Evolutionary conservation across 2,888 invertebrate genomes (phyloP), one percentile per base, ranked within the genome.

Genomic region (Euplexia lucipara): DNA sequence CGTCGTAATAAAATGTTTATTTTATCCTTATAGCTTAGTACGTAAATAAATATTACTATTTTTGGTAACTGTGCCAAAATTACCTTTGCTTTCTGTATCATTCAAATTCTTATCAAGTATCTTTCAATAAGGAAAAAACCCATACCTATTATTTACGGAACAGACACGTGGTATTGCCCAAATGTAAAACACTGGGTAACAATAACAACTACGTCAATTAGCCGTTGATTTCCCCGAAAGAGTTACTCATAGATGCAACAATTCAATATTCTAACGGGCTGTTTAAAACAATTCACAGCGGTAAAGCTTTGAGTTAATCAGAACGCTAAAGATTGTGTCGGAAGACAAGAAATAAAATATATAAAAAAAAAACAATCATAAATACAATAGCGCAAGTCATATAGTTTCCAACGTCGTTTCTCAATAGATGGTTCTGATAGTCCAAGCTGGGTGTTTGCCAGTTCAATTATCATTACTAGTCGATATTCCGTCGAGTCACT

Each of bases 291-390:
- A 93, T 90, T 91, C 92, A 91, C 93, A 92, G 92, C 93, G 90
- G 92, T 93, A 91, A 92, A 92, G 92, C 92, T 91, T 89, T 85
- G 81, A 90, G 92, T 90, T 94, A 94, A 95, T 95, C 94, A 93
- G 93, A 94, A 93, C 92, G 92, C 89, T 94, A 93, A 95, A 95
- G 95, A 95, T 95, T 94, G 95, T 95, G 95, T 94, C 88, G 90
- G 88, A 87, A 94, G 94, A 94, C 94, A 94, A 95, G 92, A 88
- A 83, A 88, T 87, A 87, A 88, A 86, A 88, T 88, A 26, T 26
- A 3, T 3, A 26, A 90, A 93, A 93, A 89, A 92, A 90, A 93
- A 93, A 93, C 91, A 93, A 94, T 93, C 91, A 92, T 89, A 91
- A 90, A 86, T 87, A 92, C 88, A 92, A 94, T 93, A 94, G 85